Conservation (phyloP, 2,888 invertebrate species). For the Prosopocoilus inquinatus region DNA sequence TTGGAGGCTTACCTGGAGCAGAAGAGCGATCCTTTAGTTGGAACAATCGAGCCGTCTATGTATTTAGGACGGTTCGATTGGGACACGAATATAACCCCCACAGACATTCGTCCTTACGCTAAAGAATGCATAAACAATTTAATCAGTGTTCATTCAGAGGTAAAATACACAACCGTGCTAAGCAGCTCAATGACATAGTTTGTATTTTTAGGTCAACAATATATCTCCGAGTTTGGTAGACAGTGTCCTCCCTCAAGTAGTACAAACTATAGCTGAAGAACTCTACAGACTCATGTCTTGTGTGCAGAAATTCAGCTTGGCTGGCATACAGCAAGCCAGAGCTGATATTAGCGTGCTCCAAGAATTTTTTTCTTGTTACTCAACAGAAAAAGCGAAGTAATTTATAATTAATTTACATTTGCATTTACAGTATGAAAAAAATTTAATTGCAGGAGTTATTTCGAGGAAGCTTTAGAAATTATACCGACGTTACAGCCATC, state of each 20-base stretch:
- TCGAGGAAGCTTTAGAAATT: slow-evolving; percentile 77
- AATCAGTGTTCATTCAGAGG: slow-evolving; percentile 73
- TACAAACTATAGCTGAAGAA: slow-evolving; percentile 92
- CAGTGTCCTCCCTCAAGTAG: slow-evolving; percentile 71
- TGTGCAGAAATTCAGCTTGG: slow-evolving; percentile 65
- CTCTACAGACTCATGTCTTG: slow-evolving; percentile 83
- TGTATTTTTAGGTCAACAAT: slow-evolving; percentile 60
- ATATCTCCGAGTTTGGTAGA: slow-evolving; percentile 76
- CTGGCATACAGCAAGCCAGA: slow-evolving; percentile 75
- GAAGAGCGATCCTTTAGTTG: slow-evolving; percentile 90
- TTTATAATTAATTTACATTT: background rate
- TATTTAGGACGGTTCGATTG: slow-evolving; percentile 87
- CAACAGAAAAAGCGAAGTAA: slow-evolving; percentile 65
- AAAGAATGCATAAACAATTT: slow-evolving; percentile 84
- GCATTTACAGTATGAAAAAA: slow-evolving; percentile 1
- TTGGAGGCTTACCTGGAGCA: slow-evolving; percentile 83
- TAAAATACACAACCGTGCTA: slow-evolving; percentile 43
- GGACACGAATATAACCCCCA: slow-evolving; percentile 72
- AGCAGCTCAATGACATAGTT: background rate
- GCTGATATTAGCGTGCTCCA: slow-evolving; percentile 72
- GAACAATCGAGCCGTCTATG: slow-evolving; percentile 96
- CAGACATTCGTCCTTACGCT: slow-evolving; percentile 81
- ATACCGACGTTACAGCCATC: slow-evolving; percentile 65
- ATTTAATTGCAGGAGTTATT: slow-evolving; percentile 62
- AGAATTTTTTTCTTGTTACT: slow-evolving; percentile 63